Evolutionary conservation across 2,888 invertebrate species (phyloP), one percentile per base, ranked within the genome.

Genomic region (Magallana nippona): DNA sequence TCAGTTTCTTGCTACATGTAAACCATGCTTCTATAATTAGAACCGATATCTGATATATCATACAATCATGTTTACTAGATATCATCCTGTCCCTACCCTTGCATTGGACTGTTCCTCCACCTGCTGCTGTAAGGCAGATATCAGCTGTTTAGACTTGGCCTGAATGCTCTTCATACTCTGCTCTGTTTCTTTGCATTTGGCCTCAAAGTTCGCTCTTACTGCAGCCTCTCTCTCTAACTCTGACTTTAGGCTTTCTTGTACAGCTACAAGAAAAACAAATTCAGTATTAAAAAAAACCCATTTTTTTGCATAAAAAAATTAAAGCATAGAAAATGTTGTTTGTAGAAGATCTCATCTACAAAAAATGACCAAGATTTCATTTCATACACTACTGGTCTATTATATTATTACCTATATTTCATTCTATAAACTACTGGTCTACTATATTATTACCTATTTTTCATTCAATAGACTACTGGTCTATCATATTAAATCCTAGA

Each of bases 181-280:
- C 27, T 94, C 94, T 13, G 92, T 85, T 79, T 94, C 94, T 22
- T 88, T 87, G 27, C 92, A 87, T 83, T 91, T 91, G 3, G 87
- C 87, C 81, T 93, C 93, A 3, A 88, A 79, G 71, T 93, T 92
- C 1, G 90, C 88, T 71, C 92, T 83, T 22, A 89, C 88, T 1
- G 92, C 87, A 10, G 90, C 89, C 86, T 92, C 92, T 78, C 93
- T 88, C 86, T 94, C 94, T 83, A 94, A 86, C 85, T 94, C 94
- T 58, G 93, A 91, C 85, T 93, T 92, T n/a, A 94, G 87, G 86
- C 93, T 94, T 83, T 94, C 91, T 81, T 91, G 89, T 32, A 90
- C 86, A 71, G 88, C 90, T 90, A 81, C 0, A 84, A 82, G 60
- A 56, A 17, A 79, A 22, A 8, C 13, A 13, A 8, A 13, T 27